These are phyloP conservation scores for Glossophaga mutica DNA, from an alignment of 2,797 vertebrate genomes.

Conservation along the genomic window DNA sequence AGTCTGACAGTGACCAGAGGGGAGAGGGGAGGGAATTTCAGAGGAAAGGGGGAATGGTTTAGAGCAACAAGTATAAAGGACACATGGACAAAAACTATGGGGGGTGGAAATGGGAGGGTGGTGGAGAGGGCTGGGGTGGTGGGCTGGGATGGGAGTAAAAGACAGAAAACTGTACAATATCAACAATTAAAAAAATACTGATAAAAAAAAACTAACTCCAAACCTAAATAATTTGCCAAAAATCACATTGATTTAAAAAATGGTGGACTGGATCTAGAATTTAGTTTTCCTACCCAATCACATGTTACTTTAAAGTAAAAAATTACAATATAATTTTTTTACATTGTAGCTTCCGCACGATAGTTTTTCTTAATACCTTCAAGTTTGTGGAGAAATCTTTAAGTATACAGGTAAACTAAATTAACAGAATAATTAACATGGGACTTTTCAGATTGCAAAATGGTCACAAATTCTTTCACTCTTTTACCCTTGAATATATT, in stretches of 20 bases:
- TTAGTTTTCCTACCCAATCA: neutral
- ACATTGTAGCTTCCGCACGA: neutral
- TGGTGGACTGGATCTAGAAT: neutral
- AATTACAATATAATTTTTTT: neutral
- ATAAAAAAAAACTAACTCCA: neutral
- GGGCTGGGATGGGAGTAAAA: too few species aligned
- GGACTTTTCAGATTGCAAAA: neutral
- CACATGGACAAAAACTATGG: too few species aligned
- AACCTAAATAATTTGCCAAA: neutral
- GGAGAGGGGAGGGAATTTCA: too few species aligned
- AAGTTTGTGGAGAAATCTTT: neutral
- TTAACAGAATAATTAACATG: slow-evolving; percentile 2
- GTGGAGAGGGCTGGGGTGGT: too few species aligned
- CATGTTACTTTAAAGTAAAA: neutral
- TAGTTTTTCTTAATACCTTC: neutral
- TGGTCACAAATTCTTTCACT: neutral
- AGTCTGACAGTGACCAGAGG: too few species aligned
- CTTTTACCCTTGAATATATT: neutral
- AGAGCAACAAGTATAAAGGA: too few species aligned
- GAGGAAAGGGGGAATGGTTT: too few species aligned
- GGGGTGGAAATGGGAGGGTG: too few species aligned
- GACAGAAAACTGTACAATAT: too few species aligned
- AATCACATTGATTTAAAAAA: neutral
- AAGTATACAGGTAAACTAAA: neutral
- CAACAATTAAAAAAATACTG: too few species aligned